Conservation (phyloP, 2,797 vertebrate species). For the Acanthornis magna region DNA sequence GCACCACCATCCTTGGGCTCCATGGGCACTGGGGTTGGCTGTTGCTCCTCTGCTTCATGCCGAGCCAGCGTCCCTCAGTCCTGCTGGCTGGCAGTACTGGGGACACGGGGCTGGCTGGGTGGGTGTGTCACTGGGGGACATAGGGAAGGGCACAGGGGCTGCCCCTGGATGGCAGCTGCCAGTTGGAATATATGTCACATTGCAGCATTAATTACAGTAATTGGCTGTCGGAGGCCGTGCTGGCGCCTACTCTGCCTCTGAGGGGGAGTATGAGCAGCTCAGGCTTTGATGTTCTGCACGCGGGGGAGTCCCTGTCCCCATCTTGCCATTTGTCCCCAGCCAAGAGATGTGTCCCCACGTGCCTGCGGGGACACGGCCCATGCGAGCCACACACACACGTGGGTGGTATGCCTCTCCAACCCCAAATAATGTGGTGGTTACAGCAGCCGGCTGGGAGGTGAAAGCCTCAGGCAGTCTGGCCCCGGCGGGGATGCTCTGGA, state of each 20-base stretch:
- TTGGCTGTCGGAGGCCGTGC: not conserved
- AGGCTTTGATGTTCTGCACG: fast-evolving
- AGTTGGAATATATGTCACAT: not conserved
- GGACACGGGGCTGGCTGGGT: fast-evolving
- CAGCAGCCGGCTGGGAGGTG: not conserved
- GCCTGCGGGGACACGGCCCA: not conserved
- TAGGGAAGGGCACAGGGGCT: not conserved
- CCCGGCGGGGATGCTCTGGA: not conserved
- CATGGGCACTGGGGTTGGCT: fast-evolving
- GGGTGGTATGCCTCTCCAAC: not conserved
- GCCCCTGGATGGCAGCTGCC: not conserved
- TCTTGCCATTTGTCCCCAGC: not conserved
- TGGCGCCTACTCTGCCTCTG: not conserved
- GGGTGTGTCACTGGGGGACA: not conserved
- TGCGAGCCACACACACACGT: fast-evolving
- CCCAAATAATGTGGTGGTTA: not conserved
- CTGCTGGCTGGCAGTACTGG: fast-evolving
- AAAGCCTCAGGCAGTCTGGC: not conserved
- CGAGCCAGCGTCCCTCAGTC: fast-evolving
- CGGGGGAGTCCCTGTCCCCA: not conserved
- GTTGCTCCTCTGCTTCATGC: fast-evolving
- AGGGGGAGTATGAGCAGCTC: not conserved
- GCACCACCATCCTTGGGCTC: not conserved
- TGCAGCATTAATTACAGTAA: constrained; percentile 32
- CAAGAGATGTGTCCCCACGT: not conserved